Base-by-base conservation (phyloP, 1,140 invertebrate species). In the Drosophila orena region DNA sequence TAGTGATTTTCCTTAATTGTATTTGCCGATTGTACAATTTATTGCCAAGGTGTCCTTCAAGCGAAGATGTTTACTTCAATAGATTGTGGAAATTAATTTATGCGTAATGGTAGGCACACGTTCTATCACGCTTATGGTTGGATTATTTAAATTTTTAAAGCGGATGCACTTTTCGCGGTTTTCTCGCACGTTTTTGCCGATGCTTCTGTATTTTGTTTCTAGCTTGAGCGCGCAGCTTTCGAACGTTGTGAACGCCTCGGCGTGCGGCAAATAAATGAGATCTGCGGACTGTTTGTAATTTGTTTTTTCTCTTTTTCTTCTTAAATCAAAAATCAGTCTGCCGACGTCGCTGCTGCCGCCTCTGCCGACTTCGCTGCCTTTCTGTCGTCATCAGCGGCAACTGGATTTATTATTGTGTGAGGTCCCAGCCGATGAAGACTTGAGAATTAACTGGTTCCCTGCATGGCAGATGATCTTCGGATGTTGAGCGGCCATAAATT, bases 221-320 rank as follows among this genome's bases (percentile, higher is more conserved):
- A 8, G 54, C 59, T 47, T 34, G 40, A 61, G 72, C 77, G 77
- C 73, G 58, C 66, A 53, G 43, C 58, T 49, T 69, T 74, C 56
- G 57, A 62, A 75, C 75, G 85, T 79, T 91, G 85, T 84, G 90
- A 69, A 88, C 90, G 77, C 79, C 79, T 81, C 77, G 86, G 81
- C 72, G 77, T 78, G 85, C 85, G 75, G 86, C 90, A 84, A 90
- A 91, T 91, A 91, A 91, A 91, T 91, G 90, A 91, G 85, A 91
- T 91, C 80, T 91, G 73, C 59, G 79, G 57, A 73, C 77, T 68
- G 71, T 78, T 80, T 85, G 81, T 90, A 91, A 91, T 91, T 90
- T 81, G 85, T 80, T 84, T 91, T 83, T 81, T 75, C 68, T 61
- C 52, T 40, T 62, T 73, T 73, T 74, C 70, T 73, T 68, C 73